phyloP scores from a whole-genome alignment of 2,113 vertebrate species.

The Crotalus helleri region DNA sequence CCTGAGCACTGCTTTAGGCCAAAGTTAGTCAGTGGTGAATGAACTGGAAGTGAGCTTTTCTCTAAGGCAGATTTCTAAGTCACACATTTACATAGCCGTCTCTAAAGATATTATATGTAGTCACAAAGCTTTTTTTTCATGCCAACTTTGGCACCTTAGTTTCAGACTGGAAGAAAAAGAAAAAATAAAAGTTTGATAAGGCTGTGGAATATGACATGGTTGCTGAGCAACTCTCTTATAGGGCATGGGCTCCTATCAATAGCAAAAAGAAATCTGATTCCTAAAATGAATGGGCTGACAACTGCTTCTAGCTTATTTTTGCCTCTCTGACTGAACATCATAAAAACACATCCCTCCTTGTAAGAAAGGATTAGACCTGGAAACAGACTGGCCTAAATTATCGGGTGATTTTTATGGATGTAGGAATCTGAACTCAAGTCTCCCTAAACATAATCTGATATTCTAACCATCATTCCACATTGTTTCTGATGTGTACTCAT shows the following conservation, averaged over 20 bases:
- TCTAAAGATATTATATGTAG: neutral
- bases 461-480: neutral
- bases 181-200: neutral
- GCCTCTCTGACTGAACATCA: too few species aligned
- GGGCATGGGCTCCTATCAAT: neutral
- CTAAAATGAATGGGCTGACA: neutral
- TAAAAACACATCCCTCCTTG: neutral
- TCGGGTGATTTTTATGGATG: neutral
- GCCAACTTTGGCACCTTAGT: neutral
- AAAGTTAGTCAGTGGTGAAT: neutral
- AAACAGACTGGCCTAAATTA: neutral
- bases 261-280: neutral
- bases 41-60: neutral
- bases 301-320: neutral
- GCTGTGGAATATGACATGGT: neutral
- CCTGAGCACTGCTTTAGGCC: neutral
- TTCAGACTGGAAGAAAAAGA: neutral
- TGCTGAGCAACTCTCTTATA: neutral
- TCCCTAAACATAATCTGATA: neutral
- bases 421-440: neutral
- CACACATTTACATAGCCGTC: neutral
- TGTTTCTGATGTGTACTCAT: neutral
- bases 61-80: neutral
- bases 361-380: neutral
- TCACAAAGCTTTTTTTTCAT: neutral